Conservation (phyloP, 1,140 invertebrate species). For the Rhopalosiphum maidis region DNA sequence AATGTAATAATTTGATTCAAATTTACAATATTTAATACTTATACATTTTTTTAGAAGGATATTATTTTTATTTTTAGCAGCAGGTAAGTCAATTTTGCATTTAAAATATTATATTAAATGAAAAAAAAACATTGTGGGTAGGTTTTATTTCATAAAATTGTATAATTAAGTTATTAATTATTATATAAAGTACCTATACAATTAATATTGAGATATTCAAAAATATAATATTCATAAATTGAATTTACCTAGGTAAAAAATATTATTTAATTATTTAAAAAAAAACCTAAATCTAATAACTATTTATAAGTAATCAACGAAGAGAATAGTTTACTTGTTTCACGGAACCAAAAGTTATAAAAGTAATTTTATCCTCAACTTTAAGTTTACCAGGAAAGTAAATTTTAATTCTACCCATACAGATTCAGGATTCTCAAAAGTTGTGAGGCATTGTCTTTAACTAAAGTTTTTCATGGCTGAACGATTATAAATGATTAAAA, state of each 20-base stretch:
- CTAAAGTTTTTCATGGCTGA: conserved; percentile 23
- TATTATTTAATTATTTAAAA: neutral
- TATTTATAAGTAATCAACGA: neutral
- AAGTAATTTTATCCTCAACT: conserved; percentile 31
- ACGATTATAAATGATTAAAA: conserved; percentile 32
- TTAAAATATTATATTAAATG: neutral
- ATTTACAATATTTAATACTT: neutral
- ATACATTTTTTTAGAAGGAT: neutral
- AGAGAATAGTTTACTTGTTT: conserved; percentile 11
- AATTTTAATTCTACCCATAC: conserved; percentile 13
- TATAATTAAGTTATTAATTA: neutral
- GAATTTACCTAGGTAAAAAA: neutral
- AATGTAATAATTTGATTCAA: neutral
- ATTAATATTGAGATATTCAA: neutral
- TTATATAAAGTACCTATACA: neutral
- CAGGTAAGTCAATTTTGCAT: neutral
- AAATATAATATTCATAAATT: neutral
- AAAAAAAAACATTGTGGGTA: neutral
- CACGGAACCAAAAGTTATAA: conserved; percentile 5
- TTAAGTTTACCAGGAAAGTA: conserved; percentile 4
- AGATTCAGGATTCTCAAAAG: neutral
- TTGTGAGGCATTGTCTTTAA: conserved; percentile 9
- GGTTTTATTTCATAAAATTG: neutral
- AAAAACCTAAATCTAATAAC: neutral
- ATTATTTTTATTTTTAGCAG: neutral